A percentile compares a stretch with the other conserved stretches of the same genome.
phyloP scores from a whole-genome alignment of 2,797 vertebrate genomes.

The Xiphorhynchus erythropygius region DNA sequence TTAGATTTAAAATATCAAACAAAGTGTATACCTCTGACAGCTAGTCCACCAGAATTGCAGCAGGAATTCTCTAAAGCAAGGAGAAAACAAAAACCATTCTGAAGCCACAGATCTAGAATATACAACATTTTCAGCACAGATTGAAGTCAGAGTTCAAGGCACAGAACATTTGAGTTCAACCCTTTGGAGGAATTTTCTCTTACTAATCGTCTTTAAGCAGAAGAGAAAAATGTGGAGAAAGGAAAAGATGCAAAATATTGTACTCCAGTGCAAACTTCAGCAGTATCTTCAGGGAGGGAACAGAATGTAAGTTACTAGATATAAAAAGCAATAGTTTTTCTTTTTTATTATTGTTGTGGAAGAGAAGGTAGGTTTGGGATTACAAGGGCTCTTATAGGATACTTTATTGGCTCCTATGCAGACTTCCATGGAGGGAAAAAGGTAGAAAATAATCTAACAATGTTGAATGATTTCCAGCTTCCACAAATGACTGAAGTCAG shows the following conservation, averaged over 20 bases:
- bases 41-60: not conserved
- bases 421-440: not conserved
- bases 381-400: not conserved
- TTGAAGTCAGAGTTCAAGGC: not conserved
- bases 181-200: not conserved
- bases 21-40: not conserved
- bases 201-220: not conserved
- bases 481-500: not conserved
- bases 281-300: not conserved
- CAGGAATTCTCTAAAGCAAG: not conserved
- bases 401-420: not conserved
- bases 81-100: constrained; percentile 6
- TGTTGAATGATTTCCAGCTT: not conserved
- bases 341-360: not conserved
- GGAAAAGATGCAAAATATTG: not conserved
- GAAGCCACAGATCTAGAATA: not conserved
- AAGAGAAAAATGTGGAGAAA: not conserved
- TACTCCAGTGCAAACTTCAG: not conserved
- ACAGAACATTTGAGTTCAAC: not conserved
- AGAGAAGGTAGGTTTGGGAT: not conserved
- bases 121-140: not conserved
- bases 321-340: not conserved
- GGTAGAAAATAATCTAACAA: not conserved
- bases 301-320: not conserved
- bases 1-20: constrained; percentile 55